Conservation (phyloP, 2,888 invertebrate genomes). For the Acrobasis consociella region DNA sequence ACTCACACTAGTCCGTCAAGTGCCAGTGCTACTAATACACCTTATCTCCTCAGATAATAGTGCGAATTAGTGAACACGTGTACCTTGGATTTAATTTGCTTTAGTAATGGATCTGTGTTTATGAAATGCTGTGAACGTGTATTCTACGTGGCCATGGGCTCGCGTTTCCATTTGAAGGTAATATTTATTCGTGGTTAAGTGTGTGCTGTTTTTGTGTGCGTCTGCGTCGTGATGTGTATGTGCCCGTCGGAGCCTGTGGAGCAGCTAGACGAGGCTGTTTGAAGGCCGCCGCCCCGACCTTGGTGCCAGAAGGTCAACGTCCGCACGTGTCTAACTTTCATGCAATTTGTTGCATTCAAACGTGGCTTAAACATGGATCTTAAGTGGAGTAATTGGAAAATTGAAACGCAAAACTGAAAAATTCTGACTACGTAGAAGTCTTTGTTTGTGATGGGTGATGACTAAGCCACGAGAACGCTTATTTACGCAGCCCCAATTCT, state of each 20-base stretch:
- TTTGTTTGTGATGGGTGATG: conserved; percentile 9
- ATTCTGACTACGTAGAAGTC: background rate
- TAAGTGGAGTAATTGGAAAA: background rate
- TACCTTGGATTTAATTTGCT: conserved; percentile 48
- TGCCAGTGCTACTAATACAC: conserved; percentile 55
- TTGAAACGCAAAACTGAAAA: background rate
- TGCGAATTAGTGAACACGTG: conserved; percentile 66
- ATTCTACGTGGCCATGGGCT: conserved; percentile 76
- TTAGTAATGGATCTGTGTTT: conserved; percentile 58
- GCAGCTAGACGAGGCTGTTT: conserved; percentile 74
- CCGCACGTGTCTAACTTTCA: conserved; percentile 69
- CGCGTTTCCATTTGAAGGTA: conserved; percentile 73
- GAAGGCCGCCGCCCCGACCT: conserved; percentile 81
- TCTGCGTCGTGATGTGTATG: conserved; percentile 53
- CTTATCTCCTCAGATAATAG: conserved; percentile 72
- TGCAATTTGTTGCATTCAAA: conserved; percentile 49
- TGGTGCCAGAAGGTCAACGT: conserved; percentile 78
- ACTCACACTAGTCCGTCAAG: conserved; percentile 43
- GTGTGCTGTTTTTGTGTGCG: conserved; percentile 58
- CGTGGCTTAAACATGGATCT: background rate
- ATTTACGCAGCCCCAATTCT: conserved; percentile 11
- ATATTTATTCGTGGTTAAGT: conserved; percentile 53
- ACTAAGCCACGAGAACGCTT: background rate
- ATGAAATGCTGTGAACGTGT: conserved; percentile 61
- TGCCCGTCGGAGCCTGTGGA: conserved; percentile 57